Conservation (phyloP, 2,113 vertebrate genomes). For the Megaceryle torquata region DNA sequence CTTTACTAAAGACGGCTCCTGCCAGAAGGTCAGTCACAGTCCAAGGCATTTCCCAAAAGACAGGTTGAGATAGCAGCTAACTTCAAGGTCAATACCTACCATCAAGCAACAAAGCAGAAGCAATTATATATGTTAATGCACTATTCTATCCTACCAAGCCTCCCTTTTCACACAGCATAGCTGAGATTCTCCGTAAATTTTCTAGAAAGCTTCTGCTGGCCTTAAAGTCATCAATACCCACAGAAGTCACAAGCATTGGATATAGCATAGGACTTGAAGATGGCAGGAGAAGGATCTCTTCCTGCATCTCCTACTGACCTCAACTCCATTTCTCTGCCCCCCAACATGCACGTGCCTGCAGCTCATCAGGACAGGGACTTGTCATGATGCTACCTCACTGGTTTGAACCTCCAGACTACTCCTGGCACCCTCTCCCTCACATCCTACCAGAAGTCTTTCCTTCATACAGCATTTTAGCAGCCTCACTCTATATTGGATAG, state of each 20-base stretch:
- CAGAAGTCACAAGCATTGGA: neutral
- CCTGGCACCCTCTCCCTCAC: neutral
- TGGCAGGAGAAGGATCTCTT: neutral
- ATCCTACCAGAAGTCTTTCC: neutral
- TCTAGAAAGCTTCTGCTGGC: neutral
- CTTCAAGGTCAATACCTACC: neutral
- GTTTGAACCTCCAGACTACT: neutral
- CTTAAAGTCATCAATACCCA: neutral
- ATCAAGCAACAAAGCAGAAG: neutral
- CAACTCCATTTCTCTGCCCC: neutral
- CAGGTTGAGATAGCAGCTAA: neutral
- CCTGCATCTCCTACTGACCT: neutral
- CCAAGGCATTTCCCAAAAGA: neutral
- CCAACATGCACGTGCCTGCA: fast-evolving
- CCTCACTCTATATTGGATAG: neutral
- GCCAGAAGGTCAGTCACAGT: neutral
- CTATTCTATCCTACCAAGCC: neutral
- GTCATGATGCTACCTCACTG: fast-evolving
- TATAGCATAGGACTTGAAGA: neutral
- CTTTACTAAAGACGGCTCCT: neutral
- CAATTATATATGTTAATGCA: neutral
- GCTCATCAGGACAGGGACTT: neutral
- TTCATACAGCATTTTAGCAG: neutral
- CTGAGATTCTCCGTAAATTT: neutral
- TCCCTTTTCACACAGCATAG: neutral